Evolutionary conservation across 2,888 invertebrate genomes (phyloP), one percentile per base, ranked within the genome.

Genomic region (Lasioglossum zephyrum): DNA sequence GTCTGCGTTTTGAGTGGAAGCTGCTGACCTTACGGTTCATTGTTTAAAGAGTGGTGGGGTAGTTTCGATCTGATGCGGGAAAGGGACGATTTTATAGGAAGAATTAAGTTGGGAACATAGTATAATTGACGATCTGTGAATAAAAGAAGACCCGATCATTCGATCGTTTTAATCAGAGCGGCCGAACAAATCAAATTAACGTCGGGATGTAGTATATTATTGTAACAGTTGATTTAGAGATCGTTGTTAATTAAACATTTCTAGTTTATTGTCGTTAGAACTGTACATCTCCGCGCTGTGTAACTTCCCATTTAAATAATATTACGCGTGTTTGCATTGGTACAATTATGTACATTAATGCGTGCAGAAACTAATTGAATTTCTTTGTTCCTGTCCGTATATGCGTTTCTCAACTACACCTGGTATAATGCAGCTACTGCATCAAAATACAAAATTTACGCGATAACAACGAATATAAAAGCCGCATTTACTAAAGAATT

Each of bases 201-300:
- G 13, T 63, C 63, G 8, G 31, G 31, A 36, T 18, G 16, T 8
- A 18, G 31, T 31, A 36, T n/a, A 41, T 70, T 41, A 41, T 41
- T n/a, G 13, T 41, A 39, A 39, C 22, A 41, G n/a, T 41, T 70
- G n/a, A 70, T 70, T 70, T 41, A 70, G n/a, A 70, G n/a, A 41
- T 41, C 39, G 13, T 41, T n/a, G 13, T 70, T 70, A 70, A 70
- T 70, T 70, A 70, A 70, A n/a, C 41, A 41, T 70, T 70, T 70
- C 13, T 22, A 36, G 69, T n/a, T 41, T 41, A 41, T 70, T 70
- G n/a, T 39, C 70, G 39, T 41, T 41, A 41, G n/a, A 39, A 70
- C n/a, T 41, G 70, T 70, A 63, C 31, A 63, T 63, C 63, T 31
- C 63, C 63, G 18, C 18, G 3, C 8, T 63, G 63, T 63, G 63